Evolutionary conservation across 1,140 invertebrate species (phyloP), one percentile per base, ranked within the genome.

Genomic region (Berghia stephanieae): DNA sequence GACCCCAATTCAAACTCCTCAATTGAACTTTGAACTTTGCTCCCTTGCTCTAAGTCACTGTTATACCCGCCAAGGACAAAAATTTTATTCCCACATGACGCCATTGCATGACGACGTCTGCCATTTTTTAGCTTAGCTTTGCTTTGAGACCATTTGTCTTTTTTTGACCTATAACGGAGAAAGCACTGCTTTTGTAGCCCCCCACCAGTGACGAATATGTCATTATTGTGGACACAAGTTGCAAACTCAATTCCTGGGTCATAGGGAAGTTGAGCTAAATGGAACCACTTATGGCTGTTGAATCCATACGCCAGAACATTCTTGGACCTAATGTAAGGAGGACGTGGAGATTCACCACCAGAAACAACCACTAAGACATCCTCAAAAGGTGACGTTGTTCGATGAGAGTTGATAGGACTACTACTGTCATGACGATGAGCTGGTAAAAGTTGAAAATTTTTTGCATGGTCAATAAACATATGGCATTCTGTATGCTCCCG

Each of bases 231-330:
- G 0, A 85, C 83, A 72, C 84, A 85, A 4, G 84, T 81, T 0
- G 84, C 83, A 78, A 86, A 86, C 68, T 86, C 85, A 31, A 86
- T 86, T 6, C 85, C 85, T 0, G 85, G 85, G 70, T 86, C 85
- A 75, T 83, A 85, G 2, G 85, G 85, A 1, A 86, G 66, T 0
- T 81, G 72, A 16, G 83, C 82, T 8, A 86, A 55, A 57, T 81
- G 81, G 57, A 75, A 86, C 85, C 85, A 86, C 46, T 81, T 78
- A 2, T 80, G 76, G 13, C 79, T 75, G n/a, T 80, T 80, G 74
- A 85, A 86, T 70, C 84, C 84, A 79, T 83, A 86, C 5, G 81
- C 83, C 16, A 81, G 79, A 2, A 85, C 84, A 63, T 84, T 80
- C 36, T 83, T 81, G 24, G 83, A 84, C 42, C 85, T 75, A 40